Evolutionary conservation across 1,140 invertebrate species (phyloP), one percentile per base, ranked within the genome.

Genomic region (Cydia fagiglandana): DNA sequence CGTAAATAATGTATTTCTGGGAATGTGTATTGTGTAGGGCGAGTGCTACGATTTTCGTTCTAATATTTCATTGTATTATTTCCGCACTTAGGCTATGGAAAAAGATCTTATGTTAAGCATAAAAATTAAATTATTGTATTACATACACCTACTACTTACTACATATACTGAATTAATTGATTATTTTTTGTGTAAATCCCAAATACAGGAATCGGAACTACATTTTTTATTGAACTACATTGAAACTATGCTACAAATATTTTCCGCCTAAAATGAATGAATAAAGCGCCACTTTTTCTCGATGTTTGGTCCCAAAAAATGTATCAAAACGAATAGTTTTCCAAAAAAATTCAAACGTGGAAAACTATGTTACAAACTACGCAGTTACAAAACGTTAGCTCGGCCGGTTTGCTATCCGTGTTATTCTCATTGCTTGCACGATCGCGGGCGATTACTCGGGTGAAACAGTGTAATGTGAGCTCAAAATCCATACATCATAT

Each of bases 301-400:
- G 7, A 61, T 61, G 56, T 20, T 20, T 61, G 20, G 56, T 24
- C 17, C 56, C 20, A 61, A 61, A 61, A 61, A 61, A 24, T 61
- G 10, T 61, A 20, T 24, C 20, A 61, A 24, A 61, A 61, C 17
- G 56, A 24, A 61, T 61, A 61, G 20, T 24, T 24, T 24, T 10
- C 20, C 7, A 61, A 61, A 61, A 61, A 20, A 10, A 61, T 10
- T 61, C 15, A 61, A 61, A 61, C 56, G 56, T 12, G 56, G 56
- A 61, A 61, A 61, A 61, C 56, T 24, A 24, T 24, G 56, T 61
- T 61, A 79, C 75, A 79, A 75, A 75, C 78, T 74, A 64, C 61
- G 47, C 66, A 74, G 75, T 74, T 73, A 77, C 76, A 74, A 77
- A 34, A 74, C 74, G 76, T 77, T 77, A 68, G 78, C 64, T 77